Percentiles rank a stretch among this genome's conserved stretches.
Evolutionary conservation across 2,113 vertebrate genomes (phyloP).

Genomic region (Chiloscyllium plagiosum): DNA sequence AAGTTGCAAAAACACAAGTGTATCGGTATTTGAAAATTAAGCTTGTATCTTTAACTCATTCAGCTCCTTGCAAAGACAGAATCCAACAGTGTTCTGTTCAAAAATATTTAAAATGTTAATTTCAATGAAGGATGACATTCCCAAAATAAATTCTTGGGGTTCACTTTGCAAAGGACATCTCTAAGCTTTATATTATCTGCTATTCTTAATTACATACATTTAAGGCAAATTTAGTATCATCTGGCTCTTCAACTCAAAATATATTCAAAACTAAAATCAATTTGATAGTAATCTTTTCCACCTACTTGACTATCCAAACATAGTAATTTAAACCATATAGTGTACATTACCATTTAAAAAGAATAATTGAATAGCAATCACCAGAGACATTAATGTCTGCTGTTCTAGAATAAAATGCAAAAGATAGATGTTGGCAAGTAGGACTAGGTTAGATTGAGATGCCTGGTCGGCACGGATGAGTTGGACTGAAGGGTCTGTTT

Average conservation of each 20-base stretch:
- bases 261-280: not conserved
- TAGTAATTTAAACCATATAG: not conserved
- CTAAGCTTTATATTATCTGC: not conserved
- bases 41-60: not conserved
- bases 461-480: too few relatives aligned
- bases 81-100: not conserved
- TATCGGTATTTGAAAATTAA: not conserved
- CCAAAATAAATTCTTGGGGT: not conserved
- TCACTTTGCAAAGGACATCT: not conserved
- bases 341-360: not conserved
- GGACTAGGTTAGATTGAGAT: too few relatives aligned
- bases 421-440: not conserved
- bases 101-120: constrained; percentile 12
- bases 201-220: not conserved
- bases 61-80: not conserved
- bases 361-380: not conserved
- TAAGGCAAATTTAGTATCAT: not conserved
- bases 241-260: not conserved
- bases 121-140: not conserved
- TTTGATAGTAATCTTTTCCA: not conserved
- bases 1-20: not conserved
- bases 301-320: not conserved
- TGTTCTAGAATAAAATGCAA: not conserved
- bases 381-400: not conserved
- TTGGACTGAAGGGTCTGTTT: too few relatives aligned